Conservation (phyloP, 2,797 vertebrate genomes). For the Lepus townsendii region DNA sequence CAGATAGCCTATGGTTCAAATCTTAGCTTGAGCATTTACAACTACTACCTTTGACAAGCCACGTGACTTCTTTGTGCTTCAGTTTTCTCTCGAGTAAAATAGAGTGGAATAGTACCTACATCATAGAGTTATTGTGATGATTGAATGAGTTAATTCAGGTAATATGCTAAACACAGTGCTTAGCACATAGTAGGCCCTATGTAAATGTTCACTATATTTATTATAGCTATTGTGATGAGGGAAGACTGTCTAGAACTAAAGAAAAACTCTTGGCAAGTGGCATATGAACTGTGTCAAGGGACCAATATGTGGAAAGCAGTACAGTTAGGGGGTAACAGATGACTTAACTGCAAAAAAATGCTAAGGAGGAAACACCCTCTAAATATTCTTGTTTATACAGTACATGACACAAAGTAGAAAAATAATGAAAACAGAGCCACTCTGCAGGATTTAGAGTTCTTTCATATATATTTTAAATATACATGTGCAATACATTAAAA, state of each 20-base stretch:
- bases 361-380: constrained; percentile 73
- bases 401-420: constrained; percentile 78
- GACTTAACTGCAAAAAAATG: constrained; percentile 75
- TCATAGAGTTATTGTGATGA: constrained; percentile 1
- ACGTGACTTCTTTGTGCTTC: constrained; percentile 49
- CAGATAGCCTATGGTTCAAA: constrained; percentile 26
- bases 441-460: constrained; percentile 79
- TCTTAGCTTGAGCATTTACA: constrained; percentile 11
- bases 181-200: constrained; percentile 52
- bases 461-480: constrained; percentile 87
- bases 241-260: constrained; percentile 63
- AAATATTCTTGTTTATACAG: constrained; percentile 75
- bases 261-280: constrained; percentile 59
- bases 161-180: constrained; percentile 55
- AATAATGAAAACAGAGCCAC: constrained; percentile 82
- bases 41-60: constrained; percentile 42
- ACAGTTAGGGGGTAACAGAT: constrained; percentile 63
- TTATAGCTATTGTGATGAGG: constrained; percentile 53
- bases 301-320: constrained; percentile 68
- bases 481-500: constrained; percentile 86
- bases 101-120: neutral
- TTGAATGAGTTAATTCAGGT: constrained; percentile 61
- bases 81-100: constrained; percentile 42
- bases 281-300: constrained; percentile 67
- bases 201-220: constrained; percentile 50